Percentiles rank a stretch among this genome's conserved stretches.
Conservation (phyloP, 1,140 invertebrate genomes). For the Hetaerina americana region DNA sequence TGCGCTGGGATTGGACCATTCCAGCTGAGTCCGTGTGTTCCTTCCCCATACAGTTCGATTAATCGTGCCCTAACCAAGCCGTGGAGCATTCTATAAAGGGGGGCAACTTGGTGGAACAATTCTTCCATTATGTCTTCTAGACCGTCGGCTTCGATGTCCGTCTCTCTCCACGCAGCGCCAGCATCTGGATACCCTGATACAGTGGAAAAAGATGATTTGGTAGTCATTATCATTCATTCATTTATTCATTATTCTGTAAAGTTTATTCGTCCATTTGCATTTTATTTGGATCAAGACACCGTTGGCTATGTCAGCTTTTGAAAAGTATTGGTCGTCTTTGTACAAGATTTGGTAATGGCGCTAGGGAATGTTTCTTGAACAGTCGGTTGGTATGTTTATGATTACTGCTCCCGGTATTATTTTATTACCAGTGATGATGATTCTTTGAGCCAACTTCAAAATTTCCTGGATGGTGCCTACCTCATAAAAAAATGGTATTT, state of each 20-base stretch:
- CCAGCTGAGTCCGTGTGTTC: constrained; percentile 19
- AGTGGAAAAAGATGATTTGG: background rate
- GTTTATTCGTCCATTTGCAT: too few relatives aligned
- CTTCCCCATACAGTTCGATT: constrained; percentile 28
- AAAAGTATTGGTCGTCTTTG: too few relatives aligned
- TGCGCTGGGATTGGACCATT: constrained; percentile 52
- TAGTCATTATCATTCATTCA: background rate
- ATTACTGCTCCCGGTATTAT: too few relatives aligned
- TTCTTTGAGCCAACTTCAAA: too few relatives aligned
- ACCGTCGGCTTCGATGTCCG: constrained; percentile 38
- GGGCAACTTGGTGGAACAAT: constrained; percentile 41
- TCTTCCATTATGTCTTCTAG: constrained; percentile 34
- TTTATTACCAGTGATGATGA: too few relatives aligned
- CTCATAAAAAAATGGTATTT: too few relatives aligned
- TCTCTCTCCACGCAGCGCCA: constrained; percentile 43
- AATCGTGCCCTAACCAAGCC: constrained; percentile 46
- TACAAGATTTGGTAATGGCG: too few relatives aligned
- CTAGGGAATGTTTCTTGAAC: too few relatives aligned
- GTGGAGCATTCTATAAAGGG: constrained; percentile 55
- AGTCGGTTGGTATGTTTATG: too few relatives aligned
- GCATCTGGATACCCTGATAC: constrained; percentile 41
- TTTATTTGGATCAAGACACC: too few relatives aligned
- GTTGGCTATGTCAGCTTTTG: too few relatives aligned
- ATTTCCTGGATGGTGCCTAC: too few relatives aligned
- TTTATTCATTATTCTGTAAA: background rate